Evolutionary conservation across 2,888 invertebrate genomes (phyloP).

Genomic region (Coleophora flavipennella): DNA sequence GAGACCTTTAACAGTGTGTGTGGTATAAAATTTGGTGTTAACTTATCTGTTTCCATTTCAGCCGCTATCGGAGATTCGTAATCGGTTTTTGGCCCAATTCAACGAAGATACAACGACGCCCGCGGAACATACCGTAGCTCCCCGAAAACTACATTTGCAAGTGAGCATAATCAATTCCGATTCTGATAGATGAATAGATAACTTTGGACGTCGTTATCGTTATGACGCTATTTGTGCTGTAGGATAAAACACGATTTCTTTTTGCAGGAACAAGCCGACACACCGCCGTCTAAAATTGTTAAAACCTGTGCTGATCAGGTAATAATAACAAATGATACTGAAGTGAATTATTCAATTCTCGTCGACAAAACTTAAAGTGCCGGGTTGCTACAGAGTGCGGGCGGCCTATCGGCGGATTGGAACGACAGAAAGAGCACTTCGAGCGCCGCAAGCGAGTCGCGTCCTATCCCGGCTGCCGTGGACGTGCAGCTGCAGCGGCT

Average conservation of each 20-base stretch:
- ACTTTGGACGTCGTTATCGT: too few relatives aligned
- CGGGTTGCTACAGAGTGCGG: constrained; percentile 19
- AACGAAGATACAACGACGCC: constrained; percentile 36
- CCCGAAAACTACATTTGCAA: constrained; percentile 41
- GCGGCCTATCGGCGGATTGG: constrained; percentile 10
- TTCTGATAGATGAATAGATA: too few relatives aligned
- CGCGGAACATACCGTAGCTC: constrained; percentile 27
- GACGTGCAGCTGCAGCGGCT: constrained; percentile 64
- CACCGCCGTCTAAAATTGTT: constrained; percentile 54
- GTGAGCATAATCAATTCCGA: constrained; percentile 21
- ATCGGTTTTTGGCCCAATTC: constrained; percentile 56
- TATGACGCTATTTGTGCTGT: too few relatives aligned
- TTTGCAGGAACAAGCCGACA: constrained; percentile 48
- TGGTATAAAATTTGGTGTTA: too few relatives aligned
- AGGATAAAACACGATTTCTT: too few relatives aligned
- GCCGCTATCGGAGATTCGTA: constrained; percentile 72
- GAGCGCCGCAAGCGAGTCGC: constrained; percentile 20
- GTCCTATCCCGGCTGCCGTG: constrained; percentile 31
- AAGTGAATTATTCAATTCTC: not conserved
- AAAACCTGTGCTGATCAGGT: constrained; percentile 46
- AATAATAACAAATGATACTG: constrained; percentile 3
- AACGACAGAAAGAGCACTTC: constrained; percentile 15
- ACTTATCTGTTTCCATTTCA: constrained; percentile 20
- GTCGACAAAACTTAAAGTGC: too few relatives aligned
- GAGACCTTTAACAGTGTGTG: too few relatives aligned